Conservation (phyloP, 2,113 vertebrate species). For the Australoheros scitulus region DNA sequence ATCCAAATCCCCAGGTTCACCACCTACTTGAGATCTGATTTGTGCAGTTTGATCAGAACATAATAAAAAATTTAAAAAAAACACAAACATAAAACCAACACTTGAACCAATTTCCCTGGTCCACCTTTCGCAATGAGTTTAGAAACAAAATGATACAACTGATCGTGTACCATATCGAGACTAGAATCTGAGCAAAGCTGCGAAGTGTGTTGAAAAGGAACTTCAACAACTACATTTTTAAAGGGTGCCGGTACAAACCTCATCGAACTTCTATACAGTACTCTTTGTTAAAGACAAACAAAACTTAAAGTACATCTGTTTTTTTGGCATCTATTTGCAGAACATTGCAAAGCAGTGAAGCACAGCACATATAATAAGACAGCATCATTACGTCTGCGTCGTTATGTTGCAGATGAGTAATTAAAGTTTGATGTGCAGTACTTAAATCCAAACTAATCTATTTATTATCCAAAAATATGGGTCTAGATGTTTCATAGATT, state of each 20-base stretch:
- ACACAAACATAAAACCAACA: constrained; percentile 64
- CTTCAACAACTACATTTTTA: constrained; percentile 47
- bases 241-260: constrained; percentile 27
- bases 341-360: constrained; percentile 62
- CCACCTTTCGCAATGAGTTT: constrained; percentile 56
- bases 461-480: constrained; percentile 26
- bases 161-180: constrained; percentile 75
- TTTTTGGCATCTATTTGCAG: constrained; percentile 65
- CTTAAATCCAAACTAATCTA: constrained; percentile 55
- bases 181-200: constrained; percentile 51
- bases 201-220: constrained; percentile 73
- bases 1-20: constrained; percentile 70
- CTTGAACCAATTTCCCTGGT: constrained; percentile 65
- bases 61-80: constrained; percentile 45
- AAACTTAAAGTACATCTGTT: constrained; percentile 46
- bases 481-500: constrained; percentile 33
- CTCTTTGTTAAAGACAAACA: constrained; percentile 38
- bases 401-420: constrained; percentile 37
- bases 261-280: constrained; percentile 46
- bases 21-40: constrained; percentile 64
- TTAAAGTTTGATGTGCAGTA: constrained; percentile 50
- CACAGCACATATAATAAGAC: constrained; percentile 59
- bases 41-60: constrained; percentile 83
- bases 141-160: constrained; percentile 64
- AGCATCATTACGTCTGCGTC: constrained; percentile 39